A percentile compares a stretch with the other conserved stretches of the same genome.
Evolutionary conservation across 1,140 invertebrate species (phyloP).

Genomic region (Aplysia californica): DNA sequence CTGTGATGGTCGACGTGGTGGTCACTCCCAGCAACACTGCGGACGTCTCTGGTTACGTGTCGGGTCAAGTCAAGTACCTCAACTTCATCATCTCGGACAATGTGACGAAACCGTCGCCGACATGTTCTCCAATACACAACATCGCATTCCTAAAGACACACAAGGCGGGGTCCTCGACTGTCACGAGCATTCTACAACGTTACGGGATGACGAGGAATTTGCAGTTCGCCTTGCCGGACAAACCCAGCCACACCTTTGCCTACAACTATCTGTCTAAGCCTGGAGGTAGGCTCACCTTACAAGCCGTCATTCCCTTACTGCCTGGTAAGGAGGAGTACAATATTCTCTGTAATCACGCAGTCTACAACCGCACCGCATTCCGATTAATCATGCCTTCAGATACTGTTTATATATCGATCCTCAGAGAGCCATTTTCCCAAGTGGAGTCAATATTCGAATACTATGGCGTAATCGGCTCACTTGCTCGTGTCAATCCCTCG

Average conservation of each 20-base stretch:
- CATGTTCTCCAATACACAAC: slow-evolving; percentile 26
- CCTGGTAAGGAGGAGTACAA: slow-evolving; percentile 37
- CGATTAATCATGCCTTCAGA: slow-evolving; percentile 41
- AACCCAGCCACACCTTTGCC: background rate
- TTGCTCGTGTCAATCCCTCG: background rate
- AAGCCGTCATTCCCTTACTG: slow-evolving; percentile 25
- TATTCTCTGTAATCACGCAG: slow-evolving; percentile 48
- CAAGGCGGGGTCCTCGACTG: slow-evolving; percentile 40
- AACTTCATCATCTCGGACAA: background rate
- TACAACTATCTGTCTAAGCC: slow-evolving; percentile 31
- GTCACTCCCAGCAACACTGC: background rate
- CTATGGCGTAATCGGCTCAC: slow-evolving; percentile 34
- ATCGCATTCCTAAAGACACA: slow-evolving; percentile 43
- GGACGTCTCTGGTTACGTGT: background rate
- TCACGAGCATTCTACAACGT: slow-evolving; percentile 41
- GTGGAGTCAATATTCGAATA: slow-evolving; percentile 49
- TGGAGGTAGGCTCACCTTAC: slow-evolving; percentile 21
- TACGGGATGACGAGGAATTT: slow-evolving; percentile 32
- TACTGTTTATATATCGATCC: slow-evolving; percentile 49
- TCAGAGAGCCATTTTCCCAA: slow-evolving; percentile 52
- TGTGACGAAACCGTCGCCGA: background rate
- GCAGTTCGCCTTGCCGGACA: slow-evolving; percentile 37
- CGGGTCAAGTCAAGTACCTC: background rate
- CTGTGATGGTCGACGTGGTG: too few relatives aligned
- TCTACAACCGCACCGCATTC: slow-evolving; percentile 42